These are phyloP conservation scores for Pongo pygmaeus DNA, from an alignment of 2,113 vertebrate genomes.

Conservation along the genomic window DNA sequence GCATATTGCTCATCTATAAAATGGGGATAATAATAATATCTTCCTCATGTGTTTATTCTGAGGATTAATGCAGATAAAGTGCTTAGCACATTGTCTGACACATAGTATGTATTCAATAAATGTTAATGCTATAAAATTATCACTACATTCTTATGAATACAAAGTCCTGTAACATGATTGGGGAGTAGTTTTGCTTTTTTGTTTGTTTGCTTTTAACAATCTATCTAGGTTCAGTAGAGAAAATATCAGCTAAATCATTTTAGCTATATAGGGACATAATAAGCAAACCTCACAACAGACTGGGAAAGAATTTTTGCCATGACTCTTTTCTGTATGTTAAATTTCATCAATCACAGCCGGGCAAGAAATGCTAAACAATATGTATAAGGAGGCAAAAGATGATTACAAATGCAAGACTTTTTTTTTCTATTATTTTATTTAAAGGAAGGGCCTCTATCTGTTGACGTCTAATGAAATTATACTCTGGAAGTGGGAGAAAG, in stretches of 20 bases:
- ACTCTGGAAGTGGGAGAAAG: not conserved
- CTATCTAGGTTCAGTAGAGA: not conserved
- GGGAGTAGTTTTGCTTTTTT: not conserved
- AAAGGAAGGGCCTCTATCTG: not conserved
- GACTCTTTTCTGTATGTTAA: not conserved
- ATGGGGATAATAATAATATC: not conserved
- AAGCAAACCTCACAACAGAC: not conserved
- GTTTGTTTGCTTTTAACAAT: not conserved
- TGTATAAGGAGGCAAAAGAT: not conserved
- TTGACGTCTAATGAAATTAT: not conserved
- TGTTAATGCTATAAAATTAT: not conserved
- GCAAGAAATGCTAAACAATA: not conserved
- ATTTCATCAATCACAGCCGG: not conserved
- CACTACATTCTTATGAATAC: not conserved
- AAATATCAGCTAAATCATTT: not conserved
- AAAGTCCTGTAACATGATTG: not conserved
- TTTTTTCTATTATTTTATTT: not conserved
- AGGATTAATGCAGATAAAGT: not conserved
- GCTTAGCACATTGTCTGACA: not conserved
- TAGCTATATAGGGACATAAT: not conserved
- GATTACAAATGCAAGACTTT: not conserved
- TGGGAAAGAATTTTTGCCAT: not conserved
- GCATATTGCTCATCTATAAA: not conserved
- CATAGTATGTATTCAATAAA: not conserved
- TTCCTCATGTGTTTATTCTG: not conserved